Base-by-base conservation (phyloP, 2,797 vertebrate genomes). In the Galagoides demidoff region DNA sequence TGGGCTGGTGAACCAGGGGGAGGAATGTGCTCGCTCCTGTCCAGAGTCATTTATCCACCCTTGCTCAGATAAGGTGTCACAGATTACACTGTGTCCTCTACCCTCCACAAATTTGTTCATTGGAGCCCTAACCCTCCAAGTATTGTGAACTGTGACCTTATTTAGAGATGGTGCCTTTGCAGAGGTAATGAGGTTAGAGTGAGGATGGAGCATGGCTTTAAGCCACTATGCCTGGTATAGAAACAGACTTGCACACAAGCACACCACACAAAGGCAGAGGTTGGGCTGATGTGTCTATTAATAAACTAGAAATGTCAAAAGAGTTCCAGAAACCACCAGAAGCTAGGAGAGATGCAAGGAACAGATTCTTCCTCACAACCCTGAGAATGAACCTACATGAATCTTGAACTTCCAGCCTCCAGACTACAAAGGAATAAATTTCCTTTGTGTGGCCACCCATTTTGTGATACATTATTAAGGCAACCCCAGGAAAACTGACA, bases 111-210 rank as follows among this genome's bases (percentile, higher is more conserved):
- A 71, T n/a, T 55, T 8, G 55, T 86, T 25, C 70, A 11, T 76
- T 78, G 29, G 86, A 89, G 22, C 45, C n/a, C 3, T 83, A 89
- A 68, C 17, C 31, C 85, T 3, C 55, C 19, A 57, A 57, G 11
- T 78, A 77, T 37, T 3, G 61, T n/a, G 20, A 37, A 73, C 59
- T 66, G 39, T 37, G 37, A 74, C 7, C 7, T 74, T 57, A 57
- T 59, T 87, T 90, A 27, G 17, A 84, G 17, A 70, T 23, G 43
- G 22, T 22, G 43, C 84, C 77, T 86, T 93, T 66, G 84, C 3
- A 76, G 49, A 77, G 7, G 57, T 59, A 90, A 68, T 70, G 34
- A 68, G 57, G 13, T n/a, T 93, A 82, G 93, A 91, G 82, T 85
- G 34, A 90, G 45, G 12, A 57, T 17, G 34, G 39, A 34, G 16